Evolutionary conservation across 2,797 vertebrate genomes (phyloP).

Genomic region (Sebastiscus tertius): DNA sequence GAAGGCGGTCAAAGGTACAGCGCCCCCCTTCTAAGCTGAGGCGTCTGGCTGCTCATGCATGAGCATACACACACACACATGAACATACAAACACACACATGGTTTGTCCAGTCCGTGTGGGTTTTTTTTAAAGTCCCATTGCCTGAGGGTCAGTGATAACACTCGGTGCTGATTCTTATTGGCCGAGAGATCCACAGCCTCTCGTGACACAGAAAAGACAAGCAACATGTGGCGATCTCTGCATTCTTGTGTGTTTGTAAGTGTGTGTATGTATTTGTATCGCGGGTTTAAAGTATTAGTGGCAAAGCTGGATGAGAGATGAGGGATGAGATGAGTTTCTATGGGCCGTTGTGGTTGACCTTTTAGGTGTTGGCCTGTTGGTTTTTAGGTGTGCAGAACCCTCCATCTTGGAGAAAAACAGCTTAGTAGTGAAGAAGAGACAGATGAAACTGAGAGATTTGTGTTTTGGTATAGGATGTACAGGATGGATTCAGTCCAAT

Average conservation of each 20-base stretch:
- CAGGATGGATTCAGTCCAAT: slow-evolving; percentile 5
- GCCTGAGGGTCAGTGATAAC: slow-evolving; percentile 80
- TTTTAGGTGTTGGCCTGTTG: slow-evolving; percentile 55
- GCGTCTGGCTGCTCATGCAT: background rate
- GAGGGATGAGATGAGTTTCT: slow-evolving; percentile 33
- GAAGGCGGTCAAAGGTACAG: slow-evolving; percentile 58
- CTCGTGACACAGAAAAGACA: slow-evolving; percentile 61
- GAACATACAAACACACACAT: background rate
- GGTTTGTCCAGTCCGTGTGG: slow-evolving; percentile 27
- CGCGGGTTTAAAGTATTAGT: slow-evolving; percentile 69
- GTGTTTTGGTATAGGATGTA: background rate
- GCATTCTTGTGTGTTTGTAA: slow-evolving; percentile 35
- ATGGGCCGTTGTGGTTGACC: slow-evolving; percentile 66
- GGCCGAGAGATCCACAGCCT: slow-evolving; percentile 47
- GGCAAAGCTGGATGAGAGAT: slow-evolving; percentile 64
- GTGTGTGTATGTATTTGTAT: slow-evolving; percentile 41
- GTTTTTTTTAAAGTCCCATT: slow-evolving; percentile 57
- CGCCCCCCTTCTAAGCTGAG: slow-evolving; percentile 17
- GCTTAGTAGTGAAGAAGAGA: slow-evolving; percentile 38
- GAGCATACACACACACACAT: background rate
- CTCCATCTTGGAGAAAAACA: slow-evolving; percentile 47
- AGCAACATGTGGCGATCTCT: slow-evolving; percentile 52
- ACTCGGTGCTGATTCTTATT: slow-evolving; percentile 56
- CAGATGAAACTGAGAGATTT: slow-evolving; percentile 21
- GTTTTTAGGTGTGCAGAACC: slow-evolving; percentile 53